Evolutionary conservation across 2,797 vertebrate genomes (phyloP).

Genomic region (Hypotaenidia philippensis): DNA sequence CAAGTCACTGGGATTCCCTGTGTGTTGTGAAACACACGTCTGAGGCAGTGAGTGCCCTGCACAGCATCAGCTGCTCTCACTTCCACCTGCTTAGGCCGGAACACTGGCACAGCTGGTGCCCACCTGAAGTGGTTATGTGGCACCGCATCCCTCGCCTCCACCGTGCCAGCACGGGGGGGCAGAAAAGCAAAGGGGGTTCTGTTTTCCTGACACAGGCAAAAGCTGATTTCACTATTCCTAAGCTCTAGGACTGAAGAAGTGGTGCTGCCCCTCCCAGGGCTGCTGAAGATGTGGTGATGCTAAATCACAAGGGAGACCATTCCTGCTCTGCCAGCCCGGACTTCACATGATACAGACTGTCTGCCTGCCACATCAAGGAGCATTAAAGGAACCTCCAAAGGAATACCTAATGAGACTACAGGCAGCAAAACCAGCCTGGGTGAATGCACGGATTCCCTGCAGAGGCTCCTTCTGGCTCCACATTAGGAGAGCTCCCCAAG

Average conservation of each 20-base stretch:
- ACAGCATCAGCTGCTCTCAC: not conserved
- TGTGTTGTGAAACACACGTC: accelerated
- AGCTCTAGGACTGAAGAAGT: not conserved
- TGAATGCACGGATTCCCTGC: not conserved
- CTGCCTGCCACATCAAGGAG: not conserved
- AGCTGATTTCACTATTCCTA: not conserved
- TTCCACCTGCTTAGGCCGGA: not conserved
- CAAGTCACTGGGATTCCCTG: not conserved
- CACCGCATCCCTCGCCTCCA: not conserved
- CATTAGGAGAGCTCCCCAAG: not conserved
- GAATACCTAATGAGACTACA: not conserved
- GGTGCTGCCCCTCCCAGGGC: not conserved
- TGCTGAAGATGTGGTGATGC: not conserved
- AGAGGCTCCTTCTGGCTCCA: not conserved
- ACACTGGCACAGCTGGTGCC: not conserved
- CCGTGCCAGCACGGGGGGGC: accelerated
- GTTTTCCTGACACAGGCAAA: not conserved
- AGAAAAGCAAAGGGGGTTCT: not conserved
- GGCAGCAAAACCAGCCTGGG: not conserved
- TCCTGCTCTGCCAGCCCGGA: not conserved
- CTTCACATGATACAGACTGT: accelerated
- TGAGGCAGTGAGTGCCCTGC: not conserved
- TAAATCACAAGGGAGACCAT: accelerated
- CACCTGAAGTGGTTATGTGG: accelerated
- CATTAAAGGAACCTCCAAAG: not conserved